Evolutionary conservation across 2,888 invertebrate species (phyloP).

Genomic region (Mimumesa dahlbomi): DNA sequence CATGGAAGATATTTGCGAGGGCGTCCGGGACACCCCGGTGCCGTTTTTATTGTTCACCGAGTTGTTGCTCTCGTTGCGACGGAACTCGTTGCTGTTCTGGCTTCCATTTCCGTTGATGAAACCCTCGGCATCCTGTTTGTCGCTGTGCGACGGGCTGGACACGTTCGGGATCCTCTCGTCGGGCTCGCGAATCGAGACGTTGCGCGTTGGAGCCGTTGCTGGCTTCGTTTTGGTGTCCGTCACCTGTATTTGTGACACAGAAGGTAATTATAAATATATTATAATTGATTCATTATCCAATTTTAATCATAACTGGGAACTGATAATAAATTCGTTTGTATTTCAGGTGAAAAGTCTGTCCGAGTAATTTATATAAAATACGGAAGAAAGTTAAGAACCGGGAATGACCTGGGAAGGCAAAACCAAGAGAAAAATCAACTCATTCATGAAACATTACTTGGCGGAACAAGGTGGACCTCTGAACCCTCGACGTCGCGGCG

Average conservation of each 20-base stretch:
- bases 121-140: conserved; percentile 51
- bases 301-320: too few species aligned
- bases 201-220: conserved; percentile 11
- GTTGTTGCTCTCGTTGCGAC: conserved; percentile 31
- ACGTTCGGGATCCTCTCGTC: conserved; percentile 13
- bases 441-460: conserved; percentile 44
- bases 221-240: conserved; percentile 38
- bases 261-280: too few species aligned
- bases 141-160: conserved; percentile 55
- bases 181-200: conserved; percentile 37
- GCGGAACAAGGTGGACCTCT: conserved; percentile 52
- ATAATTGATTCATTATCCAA: too few species aligned
- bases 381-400: too few species aligned
- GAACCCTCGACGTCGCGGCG: conserved; percentile 18
- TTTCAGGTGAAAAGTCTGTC: too few species aligned
- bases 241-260: conserved; percentile 47
- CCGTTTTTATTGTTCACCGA: conserved; percentile 15
- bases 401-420: too few species aligned
- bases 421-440: too few species aligned
- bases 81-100: conserved; percentile 42
- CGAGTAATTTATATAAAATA: too few species aligned
- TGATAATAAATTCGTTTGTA: too few species aligned
- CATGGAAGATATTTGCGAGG: conserved; percentile 46
- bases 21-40: conserved; percentile 13
- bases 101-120: conserved; percentile 41